Evolutionary conservation across 2,113 vertebrate species (phyloP).

Genomic region (Nothoprocta perdicaria): DNA sequence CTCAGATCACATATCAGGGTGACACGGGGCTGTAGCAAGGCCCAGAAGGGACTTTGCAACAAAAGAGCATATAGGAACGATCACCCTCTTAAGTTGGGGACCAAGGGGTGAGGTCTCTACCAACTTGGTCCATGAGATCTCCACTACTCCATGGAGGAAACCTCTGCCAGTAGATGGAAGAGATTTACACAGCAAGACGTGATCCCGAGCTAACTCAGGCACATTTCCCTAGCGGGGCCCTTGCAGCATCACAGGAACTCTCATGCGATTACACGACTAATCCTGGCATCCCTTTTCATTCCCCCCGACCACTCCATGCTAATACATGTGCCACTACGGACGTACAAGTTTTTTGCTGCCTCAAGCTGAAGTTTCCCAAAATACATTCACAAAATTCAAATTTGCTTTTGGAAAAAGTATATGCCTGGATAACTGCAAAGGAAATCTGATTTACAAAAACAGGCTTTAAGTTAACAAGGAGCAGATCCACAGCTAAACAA

Average conservation of each 20-base stretch:
- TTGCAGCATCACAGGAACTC: neutral
- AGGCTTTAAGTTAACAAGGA: neutral
- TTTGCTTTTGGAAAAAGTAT: neutral
- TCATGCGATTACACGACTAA: neutral
- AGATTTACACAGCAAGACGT: neutral
- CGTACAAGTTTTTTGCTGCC: neutral
- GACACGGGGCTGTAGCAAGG: neutral
- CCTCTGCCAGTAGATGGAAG: neutral
- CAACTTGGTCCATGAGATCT: too few relatives aligned
- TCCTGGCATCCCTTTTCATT: neutral
- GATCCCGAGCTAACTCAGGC: neutral
- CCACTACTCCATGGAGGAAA: neutral
- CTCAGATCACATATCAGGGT: neutral
- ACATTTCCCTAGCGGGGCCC: neutral
- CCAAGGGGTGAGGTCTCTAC: neutral
- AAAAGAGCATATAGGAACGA: fast-evolving
- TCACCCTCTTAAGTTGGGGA: neutral
- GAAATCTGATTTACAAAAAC: neutral
- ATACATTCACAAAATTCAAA: neutral
- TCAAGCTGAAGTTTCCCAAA: neutral
- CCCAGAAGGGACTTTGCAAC: neutral
- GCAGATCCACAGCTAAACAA: neutral
- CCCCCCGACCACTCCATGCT: neutral
- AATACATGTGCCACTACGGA: neutral
- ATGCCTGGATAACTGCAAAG: neutral